Percentiles rank a stretch among this genome's conserved stretches.
Conservation (phyloP, 1,140 invertebrate species). For the Ganaspis sp. region DNA sequence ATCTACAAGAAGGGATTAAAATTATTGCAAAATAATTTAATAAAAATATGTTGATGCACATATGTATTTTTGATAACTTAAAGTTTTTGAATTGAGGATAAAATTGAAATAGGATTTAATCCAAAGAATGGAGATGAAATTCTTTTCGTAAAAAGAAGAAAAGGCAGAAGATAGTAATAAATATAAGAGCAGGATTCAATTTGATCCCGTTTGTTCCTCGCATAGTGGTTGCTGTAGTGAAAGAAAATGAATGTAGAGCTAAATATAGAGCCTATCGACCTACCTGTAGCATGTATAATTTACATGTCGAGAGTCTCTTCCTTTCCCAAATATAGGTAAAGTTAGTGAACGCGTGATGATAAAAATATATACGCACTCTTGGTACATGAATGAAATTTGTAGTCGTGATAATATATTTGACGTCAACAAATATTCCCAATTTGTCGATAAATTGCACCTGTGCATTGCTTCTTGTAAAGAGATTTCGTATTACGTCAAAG, state of each 20-base stretch:
- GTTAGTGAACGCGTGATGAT: conserved; percentile 48
- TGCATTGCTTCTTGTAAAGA: neutral
- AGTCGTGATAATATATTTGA: conserved; percentile 45
- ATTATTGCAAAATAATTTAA: too few species aligned
- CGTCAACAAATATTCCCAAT: neutral
- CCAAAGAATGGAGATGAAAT: too few species aligned
- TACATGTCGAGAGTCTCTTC: conserved; percentile 56
- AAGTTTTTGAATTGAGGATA: too few species aligned
- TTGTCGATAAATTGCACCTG: neutral
- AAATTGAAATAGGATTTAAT: too few species aligned
- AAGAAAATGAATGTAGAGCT: conserved; percentile 60
- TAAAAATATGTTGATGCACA: too few species aligned
- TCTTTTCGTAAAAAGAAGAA: neutral
- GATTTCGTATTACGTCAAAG: conserved; percentile 11
- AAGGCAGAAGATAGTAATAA: neutral
- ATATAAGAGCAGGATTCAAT: conserved; percentile 39
- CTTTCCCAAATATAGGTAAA: conserved; percentile 51
- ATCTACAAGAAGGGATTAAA: too few species aligned
- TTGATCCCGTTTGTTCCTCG: conserved; percentile 36
- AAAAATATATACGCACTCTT: conserved; percentile 45
- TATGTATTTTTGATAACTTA: too few species aligned
- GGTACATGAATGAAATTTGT: conserved; percentile 49
- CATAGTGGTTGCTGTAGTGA: conserved; percentile 45
- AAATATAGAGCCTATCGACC: conserved; percentile 65
- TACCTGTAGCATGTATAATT: conserved; percentile 67